Conservation (phyloP, 2,113 vertebrate species). For the Dromaius novaehollandiae region DNA sequence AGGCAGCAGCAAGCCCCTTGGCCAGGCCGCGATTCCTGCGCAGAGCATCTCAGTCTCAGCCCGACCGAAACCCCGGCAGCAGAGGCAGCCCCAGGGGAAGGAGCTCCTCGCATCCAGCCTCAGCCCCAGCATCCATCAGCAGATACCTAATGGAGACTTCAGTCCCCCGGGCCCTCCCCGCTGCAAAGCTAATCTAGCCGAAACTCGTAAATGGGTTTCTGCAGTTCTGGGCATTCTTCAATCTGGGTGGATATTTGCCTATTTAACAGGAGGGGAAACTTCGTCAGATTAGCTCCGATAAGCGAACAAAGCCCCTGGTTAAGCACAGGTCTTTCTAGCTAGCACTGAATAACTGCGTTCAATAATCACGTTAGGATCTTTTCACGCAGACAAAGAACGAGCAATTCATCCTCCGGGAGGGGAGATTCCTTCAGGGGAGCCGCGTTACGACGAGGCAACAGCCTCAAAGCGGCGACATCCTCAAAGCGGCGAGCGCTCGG, state of each 20-base stretch:
- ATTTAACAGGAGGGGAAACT: conserved; percentile 20
- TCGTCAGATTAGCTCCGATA: conserved; percentile 21
- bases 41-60: conserved; percentile 18
- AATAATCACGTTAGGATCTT: conserved; percentile 48
- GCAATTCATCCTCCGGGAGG: conserved; percentile 34
- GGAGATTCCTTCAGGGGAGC: conserved; percentile 37
- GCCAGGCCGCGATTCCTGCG: neutral
- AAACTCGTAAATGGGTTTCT: conserved; percentile 1
- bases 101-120: neutral
- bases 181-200: neutral
- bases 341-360: neutral
- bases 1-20: neutral
- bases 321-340: neutral
- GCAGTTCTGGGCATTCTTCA: neutral
- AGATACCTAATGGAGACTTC: neutral
- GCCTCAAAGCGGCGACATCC: conserved; percentile 64
- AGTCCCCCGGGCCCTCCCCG: neutral
- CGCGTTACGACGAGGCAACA: conserved; percentile 46
- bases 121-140: neutral
- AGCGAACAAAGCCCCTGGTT: conserved; percentile 50
- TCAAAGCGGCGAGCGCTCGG: conserved; percentile 5
- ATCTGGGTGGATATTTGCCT: neutral
- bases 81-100: neutral
- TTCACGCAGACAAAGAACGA: conserved; percentile 45
- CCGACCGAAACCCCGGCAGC: neutral